phyloP scores from a whole-genome alignment of 2,797 vertebrate species.

The Poecile montanus region DNA sequence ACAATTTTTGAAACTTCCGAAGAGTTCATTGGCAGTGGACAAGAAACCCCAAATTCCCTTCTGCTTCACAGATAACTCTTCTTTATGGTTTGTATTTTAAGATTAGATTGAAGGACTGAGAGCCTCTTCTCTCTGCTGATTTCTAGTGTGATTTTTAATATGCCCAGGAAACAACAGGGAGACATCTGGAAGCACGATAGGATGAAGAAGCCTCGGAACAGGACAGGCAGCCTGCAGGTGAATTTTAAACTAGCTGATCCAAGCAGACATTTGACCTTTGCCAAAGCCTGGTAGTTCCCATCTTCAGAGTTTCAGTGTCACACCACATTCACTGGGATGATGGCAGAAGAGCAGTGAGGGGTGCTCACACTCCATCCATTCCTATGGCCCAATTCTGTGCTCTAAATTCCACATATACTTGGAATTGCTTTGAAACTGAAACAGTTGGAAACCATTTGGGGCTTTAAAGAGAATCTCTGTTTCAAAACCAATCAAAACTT shows the following conservation, averaged over 20 bases:
- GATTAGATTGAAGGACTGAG: background rate
- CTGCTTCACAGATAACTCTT: slow-evolving; percentile 11
- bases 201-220: background rate
- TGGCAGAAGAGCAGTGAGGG: background rate
- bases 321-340: background rate
- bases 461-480: slow-evolving; percentile 5
- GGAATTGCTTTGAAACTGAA: slow-evolving; percentile 15
- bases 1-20: background rate
- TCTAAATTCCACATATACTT: background rate
- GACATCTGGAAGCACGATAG: background rate
- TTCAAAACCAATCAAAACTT: background rate
- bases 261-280: slow-evolving; percentile 56
- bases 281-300: background rate
- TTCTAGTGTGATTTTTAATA: background rate
- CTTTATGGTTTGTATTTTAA: slow-evolving; percentile 8
- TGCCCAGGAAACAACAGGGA: background rate
- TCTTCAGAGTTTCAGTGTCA: slow-evolving; percentile 51
- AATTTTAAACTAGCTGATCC: slow-evolving; percentile 39
- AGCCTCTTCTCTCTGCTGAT: background rate
- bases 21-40: background rate
- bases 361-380: background rate
- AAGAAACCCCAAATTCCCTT: background rate
- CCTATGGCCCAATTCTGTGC: background rate
- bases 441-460: slow-evolving; percentile 17
- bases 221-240: slow-evolving; percentile 19